A percentile compares a stretch with the other conserved stretches of the same genome.
Evolutionary conservation across 2,888 invertebrate genomes (phyloP).

Genomic region (Cerceris ruficornis): DNA sequence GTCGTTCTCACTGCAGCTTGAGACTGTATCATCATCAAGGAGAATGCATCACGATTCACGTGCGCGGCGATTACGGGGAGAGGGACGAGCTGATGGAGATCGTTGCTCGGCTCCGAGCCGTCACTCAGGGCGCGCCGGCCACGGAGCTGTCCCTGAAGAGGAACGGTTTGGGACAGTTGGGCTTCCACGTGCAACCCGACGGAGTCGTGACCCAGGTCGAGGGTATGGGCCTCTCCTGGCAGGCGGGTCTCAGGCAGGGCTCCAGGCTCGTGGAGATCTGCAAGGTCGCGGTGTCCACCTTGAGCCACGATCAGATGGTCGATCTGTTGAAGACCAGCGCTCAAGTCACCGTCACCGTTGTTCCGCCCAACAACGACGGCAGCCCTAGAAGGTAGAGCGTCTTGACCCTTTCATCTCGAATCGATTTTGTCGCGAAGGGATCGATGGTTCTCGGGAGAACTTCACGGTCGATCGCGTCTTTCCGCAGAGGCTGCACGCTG

Average conservation of each 20-base stretch:
- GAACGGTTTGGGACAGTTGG: constrained; percentile 92
- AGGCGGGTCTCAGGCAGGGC: constrained; percentile 94
- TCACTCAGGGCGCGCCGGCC: constrained; percentile 90
- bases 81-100: constrained; percentile 89
- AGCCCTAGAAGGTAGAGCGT: constrained; percentile 84
- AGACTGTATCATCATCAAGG: constrained; percentile 96
- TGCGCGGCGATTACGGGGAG: constrained; percentile 87
- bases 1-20: constrained; percentile 82
- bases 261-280: constrained; percentile 95
- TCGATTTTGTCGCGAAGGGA: background rate
- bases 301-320: constrained; percentile 96
- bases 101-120: constrained; percentile 90
- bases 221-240: constrained; percentile 86
- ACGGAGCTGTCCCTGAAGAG: constrained; percentile 91
- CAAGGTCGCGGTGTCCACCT: constrained; percentile 93
- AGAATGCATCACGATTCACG: constrained; percentile 93
- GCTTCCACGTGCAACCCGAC: constrained; percentile 95
- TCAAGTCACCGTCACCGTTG: constrained; percentile 92
- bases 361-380: constrained; percentile 88
- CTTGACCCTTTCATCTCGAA: background rate
- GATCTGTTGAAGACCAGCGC: constrained; percentile 94
- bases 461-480: no score
- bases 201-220: constrained; percentile 98
- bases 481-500: constrained; percentile 84
- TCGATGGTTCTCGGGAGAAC: no score